Evolutionary conservation across 2,113 vertebrate species (phyloP).

Genomic region (Odobenus rosmarus): DNA sequence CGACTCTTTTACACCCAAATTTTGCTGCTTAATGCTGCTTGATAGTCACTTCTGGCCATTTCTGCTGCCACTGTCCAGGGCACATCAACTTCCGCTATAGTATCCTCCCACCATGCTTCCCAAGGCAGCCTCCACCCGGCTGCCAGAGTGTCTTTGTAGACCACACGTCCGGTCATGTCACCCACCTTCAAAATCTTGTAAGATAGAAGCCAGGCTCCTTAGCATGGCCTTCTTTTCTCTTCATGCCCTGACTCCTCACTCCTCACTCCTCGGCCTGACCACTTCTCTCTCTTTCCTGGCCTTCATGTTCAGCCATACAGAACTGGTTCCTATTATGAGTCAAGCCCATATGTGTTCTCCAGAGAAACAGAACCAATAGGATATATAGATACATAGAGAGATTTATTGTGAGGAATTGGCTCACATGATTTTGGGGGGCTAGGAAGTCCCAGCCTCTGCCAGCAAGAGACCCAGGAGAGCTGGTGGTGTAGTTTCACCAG

Average conservation of each 20-base stretch:
- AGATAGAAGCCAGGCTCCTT: background rate
- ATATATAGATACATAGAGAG: background rate
- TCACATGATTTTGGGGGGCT: background rate
- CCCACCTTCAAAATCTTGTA: background rate
- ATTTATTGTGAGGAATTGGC: background rate
- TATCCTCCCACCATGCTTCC: background rate
- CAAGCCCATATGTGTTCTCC: background rate
- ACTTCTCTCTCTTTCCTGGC: background rate
- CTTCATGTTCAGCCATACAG: rapidly evolving
- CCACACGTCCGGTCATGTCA: rapidly evolving
- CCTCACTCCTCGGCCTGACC: background rate
- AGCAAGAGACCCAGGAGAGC: background rate
- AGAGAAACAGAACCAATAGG: background rate
- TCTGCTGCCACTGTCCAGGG: background rate
- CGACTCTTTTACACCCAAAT: background rate
- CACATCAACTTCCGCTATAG: rapidly evolving
- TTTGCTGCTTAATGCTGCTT: background rate
- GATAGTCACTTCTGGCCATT: background rate
- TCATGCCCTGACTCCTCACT: background rate
- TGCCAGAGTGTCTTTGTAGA: background rate
- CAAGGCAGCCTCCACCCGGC: rapidly evolving
- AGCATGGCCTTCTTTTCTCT: background rate
- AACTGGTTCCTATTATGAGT: background rate
- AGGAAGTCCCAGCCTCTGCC: background rate
- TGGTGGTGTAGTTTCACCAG: background rate